These are phyloP conservation scores for Diloba caeruleocephala DNA, from an alignment of 2,888 invertebrate species.

Conservation along the genomic window DNA sequence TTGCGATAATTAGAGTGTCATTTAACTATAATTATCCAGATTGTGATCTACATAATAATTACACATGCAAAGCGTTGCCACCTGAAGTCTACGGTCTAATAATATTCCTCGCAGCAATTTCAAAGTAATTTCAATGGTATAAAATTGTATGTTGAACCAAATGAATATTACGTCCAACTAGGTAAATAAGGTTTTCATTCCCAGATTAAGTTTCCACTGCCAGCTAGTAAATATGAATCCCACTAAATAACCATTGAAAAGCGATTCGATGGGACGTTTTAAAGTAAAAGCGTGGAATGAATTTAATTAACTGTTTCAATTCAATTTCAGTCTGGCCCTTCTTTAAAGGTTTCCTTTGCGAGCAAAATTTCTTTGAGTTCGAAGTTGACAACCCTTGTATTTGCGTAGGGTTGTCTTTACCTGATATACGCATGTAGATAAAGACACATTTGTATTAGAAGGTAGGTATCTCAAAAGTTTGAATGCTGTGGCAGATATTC, in stretches of 20 bases:
- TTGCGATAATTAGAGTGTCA: too few species aligned
- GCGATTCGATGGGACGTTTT: conserved; percentile 12
- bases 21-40: too few species aligned
- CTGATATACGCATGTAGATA: conserved; percentile 3
- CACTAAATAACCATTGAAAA: conserved; percentile 22
- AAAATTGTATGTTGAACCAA: conserved; percentile 21
- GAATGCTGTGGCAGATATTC: conserved; percentile 6
- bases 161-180: conserved; percentile 20
- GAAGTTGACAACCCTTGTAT: conserved; percentile 26
- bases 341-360: conserved; percentile 20
- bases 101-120: conserved; percentile 8
- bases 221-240: conserved; percentile 27
- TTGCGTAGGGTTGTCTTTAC: conserved; percentile 16
- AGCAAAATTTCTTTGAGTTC: conserved; percentile 21
- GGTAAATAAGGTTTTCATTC: conserved; percentile 34
- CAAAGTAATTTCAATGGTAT: conserved; percentile 2
- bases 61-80: background rate
- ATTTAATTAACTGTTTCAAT: conserved; percentile 53
- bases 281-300: conserved; percentile 20
- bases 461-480: conserved; percentile 1
- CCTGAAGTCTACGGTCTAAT: conserved; percentile 9
- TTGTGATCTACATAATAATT: too few species aligned
- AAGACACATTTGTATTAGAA: conserved; percentile 1
- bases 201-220: conserved; percentile 18
- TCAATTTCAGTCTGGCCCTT: conserved; percentile 41